Evolutionary conservation across 37 sponge, comb jelly and placozoan genomes (phyloP).

Genomic region (Theonella swinhoei): DNA sequence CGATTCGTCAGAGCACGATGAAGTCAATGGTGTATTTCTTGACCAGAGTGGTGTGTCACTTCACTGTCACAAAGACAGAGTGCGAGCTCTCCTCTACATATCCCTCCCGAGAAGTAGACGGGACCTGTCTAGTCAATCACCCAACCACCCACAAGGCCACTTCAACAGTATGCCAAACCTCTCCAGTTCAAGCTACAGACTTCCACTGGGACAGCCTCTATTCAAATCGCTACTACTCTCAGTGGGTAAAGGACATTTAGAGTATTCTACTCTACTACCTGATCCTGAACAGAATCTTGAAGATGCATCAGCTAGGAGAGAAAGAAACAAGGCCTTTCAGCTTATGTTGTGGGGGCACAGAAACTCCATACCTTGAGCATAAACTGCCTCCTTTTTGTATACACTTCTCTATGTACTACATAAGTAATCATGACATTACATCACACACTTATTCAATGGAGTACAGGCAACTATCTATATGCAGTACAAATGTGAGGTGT

Average conservation of each 20-base stretch:
- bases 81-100: constrained; percentile 27
- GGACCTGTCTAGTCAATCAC: not conserved
- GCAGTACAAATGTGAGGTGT: too few species aligned
- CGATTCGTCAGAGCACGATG: not conserved
- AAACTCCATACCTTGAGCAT: not conserved
- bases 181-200: constrained; percentile 27
- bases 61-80: constrained; percentile 38
- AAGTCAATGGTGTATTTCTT: not conserved
- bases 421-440: too few species aligned
- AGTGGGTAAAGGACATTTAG: constrained; percentile 51
- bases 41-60: constrained; percentile 34
- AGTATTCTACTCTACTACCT: constrained; percentile 8
- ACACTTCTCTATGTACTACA: too few species aligned
- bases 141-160: not conserved
- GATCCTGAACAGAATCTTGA: constrained; percentile 4
- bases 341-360: constrained; percentile 58
- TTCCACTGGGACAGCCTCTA: too few species aligned
- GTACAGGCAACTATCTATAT: too few species aligned
- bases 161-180: constrained; percentile 37
- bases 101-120: constrained; percentile 9
- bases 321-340: constrained; percentile 58
- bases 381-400: not conserved
- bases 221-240: constrained; percentile 41
- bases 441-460: too few species aligned
- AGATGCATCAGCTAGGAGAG: constrained; percentile 25